Percentiles rank a stretch among this genome's conserved stretches.
phyloP scores from a whole-genome alignment of 2,888 invertebrate genomes.

The Melanostoma scalare region DNA sequence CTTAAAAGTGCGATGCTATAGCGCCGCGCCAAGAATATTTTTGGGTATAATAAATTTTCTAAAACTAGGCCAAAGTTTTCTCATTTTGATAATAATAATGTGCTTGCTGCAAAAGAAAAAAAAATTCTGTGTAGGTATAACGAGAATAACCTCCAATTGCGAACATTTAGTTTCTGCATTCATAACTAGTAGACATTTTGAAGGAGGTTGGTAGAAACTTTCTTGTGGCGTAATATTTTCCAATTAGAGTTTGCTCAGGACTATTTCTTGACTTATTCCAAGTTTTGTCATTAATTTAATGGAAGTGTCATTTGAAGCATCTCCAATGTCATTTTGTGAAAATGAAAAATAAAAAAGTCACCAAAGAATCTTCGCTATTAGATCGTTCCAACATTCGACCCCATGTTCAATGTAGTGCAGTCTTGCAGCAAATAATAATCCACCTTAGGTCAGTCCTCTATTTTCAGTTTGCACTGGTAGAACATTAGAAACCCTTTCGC shows the following conservation, averaged over 20 bases:
- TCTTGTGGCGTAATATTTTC: constrained; percentile 23
- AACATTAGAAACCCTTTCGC: constrained; percentile 23
- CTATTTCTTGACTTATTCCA: constrained; percentile 23
- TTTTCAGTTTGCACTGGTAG: constrained; percentile 22
- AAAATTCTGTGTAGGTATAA: not conserved
- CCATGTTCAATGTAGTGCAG: constrained; percentile 33
- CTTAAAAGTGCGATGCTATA: not conserved
- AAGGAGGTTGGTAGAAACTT: constrained; percentile 14
- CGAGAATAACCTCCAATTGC: constrained; percentile 1
- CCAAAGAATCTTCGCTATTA: constrained; percentile 13
- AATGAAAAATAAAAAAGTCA: constrained; percentile 7
- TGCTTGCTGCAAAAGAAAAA: constrained; percentile 3
- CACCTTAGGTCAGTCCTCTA: constrained; percentile 57
- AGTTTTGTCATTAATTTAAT: constrained; percentile 41
- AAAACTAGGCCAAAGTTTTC: constrained; percentile 70
- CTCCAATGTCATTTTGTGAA: not conserved
- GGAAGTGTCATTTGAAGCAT: constrained; percentile 9
- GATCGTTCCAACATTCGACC: constrained; percentile 26
- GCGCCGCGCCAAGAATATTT: constrained; percentile 24
- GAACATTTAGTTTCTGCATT: constrained; percentile 46
- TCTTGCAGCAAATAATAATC: constrained; percentile 34
- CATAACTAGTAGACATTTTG: constrained; percentile 32
- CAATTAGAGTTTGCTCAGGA: constrained; percentile 35
- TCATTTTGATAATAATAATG: constrained; percentile 64
- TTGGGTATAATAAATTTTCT: constrained; percentile 47